A percentile compares a stretch with the other conserved stretches of the same genome.
Conservation (phyloP, 2,113 vertebrate genomes). For the Paedocypris sp. region DNA sequence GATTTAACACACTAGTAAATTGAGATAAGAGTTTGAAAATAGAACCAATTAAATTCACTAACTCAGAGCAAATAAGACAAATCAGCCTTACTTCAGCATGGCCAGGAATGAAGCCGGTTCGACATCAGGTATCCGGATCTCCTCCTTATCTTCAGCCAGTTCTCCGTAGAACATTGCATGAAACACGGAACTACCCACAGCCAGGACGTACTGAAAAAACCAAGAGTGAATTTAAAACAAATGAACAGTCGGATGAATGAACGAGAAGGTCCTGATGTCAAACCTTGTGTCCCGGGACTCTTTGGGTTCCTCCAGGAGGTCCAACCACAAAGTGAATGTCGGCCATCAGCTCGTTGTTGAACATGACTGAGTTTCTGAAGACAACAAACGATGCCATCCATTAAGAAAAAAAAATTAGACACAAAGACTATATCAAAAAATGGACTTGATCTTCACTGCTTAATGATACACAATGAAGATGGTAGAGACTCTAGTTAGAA, state of each 20-base stretch:
- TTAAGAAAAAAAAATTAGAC: too few relatives aligned
- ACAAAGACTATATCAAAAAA: too few relatives aligned
- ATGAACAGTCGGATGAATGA: too few relatives aligned
- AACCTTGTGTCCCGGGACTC: conserved; percentile 98
- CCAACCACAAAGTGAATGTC: conserved; percentile 97
- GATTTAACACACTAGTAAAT: too few relatives aligned
- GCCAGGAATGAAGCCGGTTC: conserved; percentile 91
- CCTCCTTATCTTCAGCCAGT: conserved; percentile 93
- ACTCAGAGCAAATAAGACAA: too few relatives aligned
- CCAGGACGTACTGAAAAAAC: conserved; percentile 78
- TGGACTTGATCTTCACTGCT: too few relatives aligned
- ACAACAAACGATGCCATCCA: too few relatives aligned
- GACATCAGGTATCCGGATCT: conserved; percentile 96
- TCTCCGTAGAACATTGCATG: conserved; percentile 99
- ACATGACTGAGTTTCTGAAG: conserved; percentile 95
- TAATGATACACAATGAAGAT: too few relatives aligned
- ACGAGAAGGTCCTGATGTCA: conserved; percentile 31
- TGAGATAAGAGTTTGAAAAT: too few relatives aligned
- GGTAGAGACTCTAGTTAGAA: too few relatives aligned
- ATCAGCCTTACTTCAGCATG: conserved; percentile 89
- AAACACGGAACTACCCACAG: conserved; percentile 96
- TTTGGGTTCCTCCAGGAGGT: conserved; percentile 83
- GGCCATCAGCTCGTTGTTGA: conserved; percentile 99
- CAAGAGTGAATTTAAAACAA: neutral
- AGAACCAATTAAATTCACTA: too few relatives aligned